Conservation (phyloP, 2,797 vertebrate genomes). For the Amniataba percoides region DNA sequence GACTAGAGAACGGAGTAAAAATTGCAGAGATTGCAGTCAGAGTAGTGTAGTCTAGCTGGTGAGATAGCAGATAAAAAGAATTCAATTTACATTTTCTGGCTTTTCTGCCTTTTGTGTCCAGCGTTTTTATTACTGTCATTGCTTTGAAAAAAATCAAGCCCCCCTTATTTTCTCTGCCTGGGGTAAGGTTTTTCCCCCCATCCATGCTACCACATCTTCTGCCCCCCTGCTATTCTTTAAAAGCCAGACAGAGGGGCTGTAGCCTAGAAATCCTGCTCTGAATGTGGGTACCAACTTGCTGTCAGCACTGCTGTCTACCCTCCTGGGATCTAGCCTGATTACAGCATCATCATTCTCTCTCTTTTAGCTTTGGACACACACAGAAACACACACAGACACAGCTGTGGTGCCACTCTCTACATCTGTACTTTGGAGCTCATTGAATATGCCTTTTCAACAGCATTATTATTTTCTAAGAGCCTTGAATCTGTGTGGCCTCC, state of each 20-base stretch:
- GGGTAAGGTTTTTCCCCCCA: constrained; percentile 12
- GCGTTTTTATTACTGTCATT: constrained; percentile 43
- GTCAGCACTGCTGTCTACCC: constrained; percentile 71
- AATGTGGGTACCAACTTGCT: constrained; percentile 65
- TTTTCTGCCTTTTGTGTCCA: background rate
- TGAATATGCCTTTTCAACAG: constrained; percentile 64
- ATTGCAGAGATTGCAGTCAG: background rate
- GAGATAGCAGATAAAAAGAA: too few species aligned
- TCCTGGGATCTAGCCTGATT: constrained; percentile 81
- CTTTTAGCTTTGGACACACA: constrained; percentile 55
- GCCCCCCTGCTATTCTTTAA: constrained; percentile 28
- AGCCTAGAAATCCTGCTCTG: constrained; percentile 77
- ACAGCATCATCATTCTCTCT: constrained; percentile 72
- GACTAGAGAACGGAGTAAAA: background rate
- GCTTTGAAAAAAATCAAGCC: constrained; percentile 44
- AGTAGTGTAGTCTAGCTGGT: background rate
- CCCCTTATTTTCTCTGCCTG: constrained; percentile 10
- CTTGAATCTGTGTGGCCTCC: constrained; percentile 37
- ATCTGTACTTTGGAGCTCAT: constrained; percentile 64
- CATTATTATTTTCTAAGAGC: constrained; percentile 59
- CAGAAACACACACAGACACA: constrained; percentile 23
- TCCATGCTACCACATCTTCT: constrained; percentile 12
- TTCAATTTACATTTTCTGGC: too few species aligned
- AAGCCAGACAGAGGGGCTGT: constrained; percentile 61
- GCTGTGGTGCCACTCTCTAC: constrained; percentile 26